Evolutionary conservation across 1,140 invertebrate species (phyloP).

Genomic region (Dinoponera quadriceps): DNA sequence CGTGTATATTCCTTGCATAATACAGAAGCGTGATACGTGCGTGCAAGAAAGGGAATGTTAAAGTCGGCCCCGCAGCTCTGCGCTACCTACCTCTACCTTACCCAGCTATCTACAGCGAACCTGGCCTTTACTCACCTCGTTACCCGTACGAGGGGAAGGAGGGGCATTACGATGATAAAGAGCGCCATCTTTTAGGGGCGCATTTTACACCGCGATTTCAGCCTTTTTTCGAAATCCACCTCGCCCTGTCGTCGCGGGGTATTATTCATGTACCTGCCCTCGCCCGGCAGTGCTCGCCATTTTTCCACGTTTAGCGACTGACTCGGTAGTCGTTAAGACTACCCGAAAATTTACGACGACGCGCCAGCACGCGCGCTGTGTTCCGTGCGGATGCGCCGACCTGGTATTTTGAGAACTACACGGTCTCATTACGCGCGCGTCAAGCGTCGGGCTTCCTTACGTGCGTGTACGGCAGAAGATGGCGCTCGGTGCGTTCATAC

Average conservation of each 20-base stretch:
- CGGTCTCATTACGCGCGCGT: background rate
- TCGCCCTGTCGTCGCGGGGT: slow-evolving; percentile 47
- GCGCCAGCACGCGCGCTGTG: background rate
- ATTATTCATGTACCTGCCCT: slow-evolving; percentile 58
- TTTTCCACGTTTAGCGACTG: slow-evolving; percentile 52
- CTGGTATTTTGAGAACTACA: background rate
- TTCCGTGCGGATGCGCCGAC: background rate
- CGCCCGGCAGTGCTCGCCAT: slow-evolving; percentile 29
- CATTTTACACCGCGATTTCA: slow-evolving; percentile 54
- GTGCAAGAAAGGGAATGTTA: slow-evolving; percentile 52
- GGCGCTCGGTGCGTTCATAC: too few relatives aligned
- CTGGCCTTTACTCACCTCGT: slow-evolving; percentile 58
- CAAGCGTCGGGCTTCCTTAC: too few relatives aligned
- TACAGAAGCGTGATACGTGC: slow-evolving; percentile 23
- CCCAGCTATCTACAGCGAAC: background rate
- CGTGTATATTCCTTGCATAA: slow-evolving; percentile 44
- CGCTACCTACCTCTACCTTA: slow-evolving; percentile 24
- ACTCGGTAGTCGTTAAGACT: slow-evolving; percentile 48
- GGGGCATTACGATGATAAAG: slow-evolving; percentile 61
- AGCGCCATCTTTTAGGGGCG: slow-evolving; percentile 44
- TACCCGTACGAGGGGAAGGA: slow-evolving; percentile 30
- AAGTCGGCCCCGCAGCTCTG: slow-evolving; percentile 34
- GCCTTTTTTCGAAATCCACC: slow-evolving; percentile 40
- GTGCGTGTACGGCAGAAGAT: too few relatives aligned
- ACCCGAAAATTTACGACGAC: slow-evolving; percentile 39